Base-by-base conservation (phyloP, 2,888 invertebrate genomes). In the Mesopsocus fuscifrons region DNA sequence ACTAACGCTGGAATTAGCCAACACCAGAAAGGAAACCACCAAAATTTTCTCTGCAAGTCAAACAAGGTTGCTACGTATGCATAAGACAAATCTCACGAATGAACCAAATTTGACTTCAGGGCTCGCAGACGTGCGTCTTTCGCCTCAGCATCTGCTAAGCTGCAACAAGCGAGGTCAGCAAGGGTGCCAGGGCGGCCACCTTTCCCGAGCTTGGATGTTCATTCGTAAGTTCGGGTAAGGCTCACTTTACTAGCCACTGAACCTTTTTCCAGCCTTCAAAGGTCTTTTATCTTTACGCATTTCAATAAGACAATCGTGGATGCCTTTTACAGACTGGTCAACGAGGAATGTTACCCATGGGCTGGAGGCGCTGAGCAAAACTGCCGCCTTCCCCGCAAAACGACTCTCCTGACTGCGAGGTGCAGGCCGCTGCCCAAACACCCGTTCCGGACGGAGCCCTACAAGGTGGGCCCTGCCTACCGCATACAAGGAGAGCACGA, bases 171-270 rank as follows among this genome's bases (percentile, higher is more conserved):
- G 74, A 46, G 72, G 74, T 33, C 84, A 85, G 53, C 69, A 68
- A 47, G 87, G 83, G 20, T 95, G 95, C 58, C 64, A 69, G 26
- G 92, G 92, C 1, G 95, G 94, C 0, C 76, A 87, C 57, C 67
- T 94, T 49, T 92, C 94, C 56, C 69, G 79, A 43, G 92, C 92
- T 0, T 95, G 94, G 95, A 77, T 79, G 60, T 94, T 74, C 61
- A 69, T 89, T 45, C 69, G 80, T 47, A 77, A 73, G 59, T 72
- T 72, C 44, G 70, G 70, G 70, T 69, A 52, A 48, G 57, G 51
- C n/a, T 13, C 11, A n/a, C n/a, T n/a, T n/a, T n/a, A n/a, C n/a
- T n/a, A n/a, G n/a, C n/a, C n/a, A n/a, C n/a, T n/a, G n/a, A n/a
- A n/a, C n/a, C n/a, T n/a, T n/a, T n/a, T n/a, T n/a, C n/a, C n/a